Conservation (phyloP, 2,113 vertebrate species). For the Bothrops jararaca region DNA sequence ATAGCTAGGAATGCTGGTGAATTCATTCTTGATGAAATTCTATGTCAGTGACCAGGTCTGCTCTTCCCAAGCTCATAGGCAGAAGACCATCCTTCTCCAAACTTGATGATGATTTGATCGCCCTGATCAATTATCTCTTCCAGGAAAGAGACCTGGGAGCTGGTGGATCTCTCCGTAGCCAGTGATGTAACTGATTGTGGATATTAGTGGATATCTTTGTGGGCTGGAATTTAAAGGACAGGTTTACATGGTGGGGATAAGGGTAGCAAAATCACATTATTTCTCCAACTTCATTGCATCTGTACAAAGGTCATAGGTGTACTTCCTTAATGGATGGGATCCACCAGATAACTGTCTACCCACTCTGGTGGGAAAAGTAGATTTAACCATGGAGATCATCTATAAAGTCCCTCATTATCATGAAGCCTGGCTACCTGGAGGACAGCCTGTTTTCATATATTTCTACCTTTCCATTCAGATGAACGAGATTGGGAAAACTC, state of each 20-base stretch:
- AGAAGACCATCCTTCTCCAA: not conserved
- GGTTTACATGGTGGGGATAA: not conserved
- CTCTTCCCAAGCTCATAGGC: not conserved
- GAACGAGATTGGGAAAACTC: not conserved
- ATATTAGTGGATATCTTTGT: not conserved
- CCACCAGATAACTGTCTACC: not conserved
- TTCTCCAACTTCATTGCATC: not conserved
- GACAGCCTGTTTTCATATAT: not conserved
- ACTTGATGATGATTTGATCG: not conserved
- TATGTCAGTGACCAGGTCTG: not conserved
- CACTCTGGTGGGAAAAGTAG: not conserved
- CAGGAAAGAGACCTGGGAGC: not conserved
- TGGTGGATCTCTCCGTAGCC: not conserved
- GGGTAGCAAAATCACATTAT: not conserved
- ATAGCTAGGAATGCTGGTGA: not conserved
- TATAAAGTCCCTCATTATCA: not conserved
- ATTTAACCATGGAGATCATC: not conserved
- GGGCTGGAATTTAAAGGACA: not conserved
- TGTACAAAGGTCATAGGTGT: not conserved
- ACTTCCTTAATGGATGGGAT: not conserved
- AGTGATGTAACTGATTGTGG: not conserved
- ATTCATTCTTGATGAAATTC: not conserved
- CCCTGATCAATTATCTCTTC: not conserved
- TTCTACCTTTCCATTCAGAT: not conserved
- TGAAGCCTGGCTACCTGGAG: not conserved